These are phyloP conservation scores for Nothura maculosa DNA, from an alignment of 2,797 vertebrate species.

Conservation along the genomic window DNA sequence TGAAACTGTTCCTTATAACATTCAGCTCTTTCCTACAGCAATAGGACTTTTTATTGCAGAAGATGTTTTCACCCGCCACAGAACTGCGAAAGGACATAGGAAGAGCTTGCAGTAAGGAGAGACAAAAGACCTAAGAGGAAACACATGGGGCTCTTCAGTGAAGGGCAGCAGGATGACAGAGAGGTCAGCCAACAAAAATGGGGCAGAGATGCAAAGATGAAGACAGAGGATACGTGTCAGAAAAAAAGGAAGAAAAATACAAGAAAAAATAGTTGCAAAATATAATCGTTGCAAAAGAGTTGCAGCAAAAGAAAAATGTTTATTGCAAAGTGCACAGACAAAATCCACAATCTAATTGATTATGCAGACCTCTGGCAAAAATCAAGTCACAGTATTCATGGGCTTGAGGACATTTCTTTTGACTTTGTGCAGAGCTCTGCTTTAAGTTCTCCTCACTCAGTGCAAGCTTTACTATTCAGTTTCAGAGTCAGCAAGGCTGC, in stretches of 20 bases:
- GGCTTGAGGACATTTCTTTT: not conserved
- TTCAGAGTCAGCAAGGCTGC: not conserved
- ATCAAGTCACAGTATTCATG: not conserved
- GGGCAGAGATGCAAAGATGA: not conserved
- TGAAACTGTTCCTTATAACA: not conserved
- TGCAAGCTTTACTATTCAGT: not conserved
- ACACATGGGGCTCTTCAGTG: not conserved
- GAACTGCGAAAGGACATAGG: not conserved
- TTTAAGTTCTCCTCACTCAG: not conserved
- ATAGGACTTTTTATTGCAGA: not conserved
- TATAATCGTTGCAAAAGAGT: not conserved
- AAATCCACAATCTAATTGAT: not conserved
- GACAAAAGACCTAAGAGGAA: not conserved
- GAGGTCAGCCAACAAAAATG: not conserved
- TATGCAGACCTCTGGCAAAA: not conserved
- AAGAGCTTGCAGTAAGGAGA: not conserved
- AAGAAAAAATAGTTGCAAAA: not conserved
- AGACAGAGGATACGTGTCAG: not conserved
- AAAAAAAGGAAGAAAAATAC: not conserved
- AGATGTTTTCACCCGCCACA: not conserved
- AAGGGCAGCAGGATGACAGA: not conserved
- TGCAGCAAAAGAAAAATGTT: not conserved
- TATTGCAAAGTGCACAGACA: not conserved
- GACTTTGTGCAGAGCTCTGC: not conserved
- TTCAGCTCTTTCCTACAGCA: not conserved